Conservation (phyloP, 2,113 vertebrate species). For the Nesogale talazaci region DNA sequence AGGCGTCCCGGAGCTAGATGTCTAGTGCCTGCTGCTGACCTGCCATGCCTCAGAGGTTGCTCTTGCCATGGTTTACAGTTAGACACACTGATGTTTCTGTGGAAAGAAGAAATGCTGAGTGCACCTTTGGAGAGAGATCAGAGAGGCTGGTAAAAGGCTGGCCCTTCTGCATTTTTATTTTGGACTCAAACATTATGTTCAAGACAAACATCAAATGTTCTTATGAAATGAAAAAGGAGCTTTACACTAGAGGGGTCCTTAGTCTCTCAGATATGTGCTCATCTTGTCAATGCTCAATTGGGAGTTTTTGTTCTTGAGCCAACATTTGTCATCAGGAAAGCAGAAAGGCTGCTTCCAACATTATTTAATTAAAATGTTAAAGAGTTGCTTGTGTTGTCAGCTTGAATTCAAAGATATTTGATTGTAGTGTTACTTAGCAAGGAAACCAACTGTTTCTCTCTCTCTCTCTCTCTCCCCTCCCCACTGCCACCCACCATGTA, state of each 20-base stretch:
- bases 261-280: conserved; percentile 43
- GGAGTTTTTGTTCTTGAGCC: conserved; percentile 47
- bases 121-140: conserved; percentile 54
- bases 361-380: conserved; percentile 70
- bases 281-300: conserved; percentile 61
- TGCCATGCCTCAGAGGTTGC: neutral
- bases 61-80: neutral
- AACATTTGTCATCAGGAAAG: conserved; percentile 63
- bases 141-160: conserved; percentile 18
- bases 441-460: conserved; percentile 10
- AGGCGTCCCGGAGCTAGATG: neutral
- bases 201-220: conserved; percentile 30
- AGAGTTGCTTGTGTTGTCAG: conserved; percentile 52
- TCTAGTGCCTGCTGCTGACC: too few species aligned
- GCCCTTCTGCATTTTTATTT: neutral
- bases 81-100: neutral
- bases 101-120: neutral
- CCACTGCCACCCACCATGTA: too few species aligned
- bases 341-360: conserved; percentile 27
- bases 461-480: neutral
- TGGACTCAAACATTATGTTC: conserved; percentile 12
- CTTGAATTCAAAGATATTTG: conserved; percentile 29
- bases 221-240: conserved; percentile 33
- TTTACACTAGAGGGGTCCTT: neutral
- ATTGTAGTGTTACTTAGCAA: conserved; percentile 39